phyloP scores from a whole-genome alignment of 2,888 invertebrate genomes.

The Dolichopus griseipennis region DNA sequence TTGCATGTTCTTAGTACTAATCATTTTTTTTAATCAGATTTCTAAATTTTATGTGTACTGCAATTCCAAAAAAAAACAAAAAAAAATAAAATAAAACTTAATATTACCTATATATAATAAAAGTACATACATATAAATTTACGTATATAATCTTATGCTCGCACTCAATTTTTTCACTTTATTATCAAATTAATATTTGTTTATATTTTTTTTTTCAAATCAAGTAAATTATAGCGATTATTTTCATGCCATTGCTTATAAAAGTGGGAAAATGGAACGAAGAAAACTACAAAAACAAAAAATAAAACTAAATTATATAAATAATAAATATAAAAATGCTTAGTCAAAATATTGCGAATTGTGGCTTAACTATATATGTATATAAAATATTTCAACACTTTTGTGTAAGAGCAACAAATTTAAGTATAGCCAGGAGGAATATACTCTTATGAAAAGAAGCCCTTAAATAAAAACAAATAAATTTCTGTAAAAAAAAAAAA shows the following conservation, averaged over 20 bases:
- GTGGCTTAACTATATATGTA: neutral
- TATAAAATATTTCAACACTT: constrained; percentile 11
- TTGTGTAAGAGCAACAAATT: neutral
- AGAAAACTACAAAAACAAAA: too few relatives aligned
- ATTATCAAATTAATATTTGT: neutral
- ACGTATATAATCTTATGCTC: too few relatives aligned
- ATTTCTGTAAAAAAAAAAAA: neutral
- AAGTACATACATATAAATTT: too few relatives aligned
- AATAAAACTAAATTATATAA: too few relatives aligned
- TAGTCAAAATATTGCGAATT: constrained; percentile 4
- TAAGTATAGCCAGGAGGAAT: constrained; percentile 3
- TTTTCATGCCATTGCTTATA: neutral
- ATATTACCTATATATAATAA: too few relatives aligned
- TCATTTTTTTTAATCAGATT: too few relatives aligned
- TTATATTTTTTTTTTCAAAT: too few relatives aligned
- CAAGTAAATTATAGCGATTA: neutral
- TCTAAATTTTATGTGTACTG: too few relatives aligned
- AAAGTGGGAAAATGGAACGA: neutral
- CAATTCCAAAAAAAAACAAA: too few relatives aligned
- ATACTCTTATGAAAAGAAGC: constrained; percentile 13
- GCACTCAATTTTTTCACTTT: neutral
- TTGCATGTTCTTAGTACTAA: too few relatives aligned
- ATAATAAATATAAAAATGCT: neutral
- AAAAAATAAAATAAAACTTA: too few relatives aligned
- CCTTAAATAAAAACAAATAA: neutral